phyloP scores from a whole-genome alignment of 2,113 vertebrate species.

The Ginglymostoma cirratum region DNA sequence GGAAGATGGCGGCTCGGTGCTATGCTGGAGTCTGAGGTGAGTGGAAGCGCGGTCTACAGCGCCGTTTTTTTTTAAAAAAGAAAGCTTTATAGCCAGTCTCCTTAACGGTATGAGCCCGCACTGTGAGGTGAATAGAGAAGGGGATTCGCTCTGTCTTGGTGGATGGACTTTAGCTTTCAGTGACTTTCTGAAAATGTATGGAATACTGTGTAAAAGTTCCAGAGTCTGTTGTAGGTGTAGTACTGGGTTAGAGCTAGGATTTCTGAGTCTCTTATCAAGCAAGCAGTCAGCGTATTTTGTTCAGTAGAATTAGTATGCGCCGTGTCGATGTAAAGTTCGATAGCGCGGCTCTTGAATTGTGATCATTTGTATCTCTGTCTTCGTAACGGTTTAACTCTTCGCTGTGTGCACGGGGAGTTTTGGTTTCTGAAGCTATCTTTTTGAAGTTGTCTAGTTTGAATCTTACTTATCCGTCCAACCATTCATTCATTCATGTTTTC shows the following conservation, averaged over 20 bases:
- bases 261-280: background rate
- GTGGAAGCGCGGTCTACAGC: background rate
- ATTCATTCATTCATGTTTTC: background rate
- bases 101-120: background rate
- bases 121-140: background rate
- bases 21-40: background rate
- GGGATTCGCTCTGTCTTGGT: no score
- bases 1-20: constrained; percentile 23
- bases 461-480: background rate
- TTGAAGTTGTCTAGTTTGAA: background rate
- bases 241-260: background rate
- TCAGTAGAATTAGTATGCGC: background rate
- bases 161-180: background rate
- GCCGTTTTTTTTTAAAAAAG: background rate
- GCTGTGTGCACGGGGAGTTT: background rate
- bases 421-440: background rate
- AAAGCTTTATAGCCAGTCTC: background rate
- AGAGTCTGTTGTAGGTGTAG: background rate
- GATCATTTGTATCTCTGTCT: background rate
- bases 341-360: background rate
- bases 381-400: background rate
- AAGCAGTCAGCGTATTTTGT: background rate
- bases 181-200: background rate
- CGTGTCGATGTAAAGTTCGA: background rate
- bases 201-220: background rate